A percentile compares a stretch with the other conserved stretches of the same genome.
These are phyloP conservation scores for Andrena praecox DNA, from an alignment of 2,888 invertebrate genomes.

Conservation along the genomic window DNA sequence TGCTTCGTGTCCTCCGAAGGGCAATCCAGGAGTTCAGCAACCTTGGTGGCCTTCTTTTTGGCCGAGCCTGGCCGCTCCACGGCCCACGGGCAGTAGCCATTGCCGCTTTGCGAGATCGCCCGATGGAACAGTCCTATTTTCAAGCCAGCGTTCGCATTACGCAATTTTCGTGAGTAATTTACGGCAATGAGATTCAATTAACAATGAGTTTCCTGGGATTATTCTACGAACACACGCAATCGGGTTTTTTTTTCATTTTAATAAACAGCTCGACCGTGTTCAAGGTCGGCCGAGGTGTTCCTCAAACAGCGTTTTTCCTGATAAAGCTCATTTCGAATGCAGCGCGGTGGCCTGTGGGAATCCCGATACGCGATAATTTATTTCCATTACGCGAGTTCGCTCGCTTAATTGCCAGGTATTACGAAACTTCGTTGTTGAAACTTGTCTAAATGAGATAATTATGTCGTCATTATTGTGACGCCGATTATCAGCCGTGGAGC, in stretches of 20 bases:
- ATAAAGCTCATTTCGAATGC: slow-evolving; percentile 2
- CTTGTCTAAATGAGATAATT: not conserved
- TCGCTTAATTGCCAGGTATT: not conserved
- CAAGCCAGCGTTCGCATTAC: slow-evolving; percentile 4
- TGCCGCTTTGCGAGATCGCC: slow-evolving; percentile 92
- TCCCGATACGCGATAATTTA: not conserved
- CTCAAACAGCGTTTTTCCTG: not conserved
- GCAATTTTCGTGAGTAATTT: not conserved
- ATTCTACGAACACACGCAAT: not conserved
- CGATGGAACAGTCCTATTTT: slow-evolving; percentile 89
- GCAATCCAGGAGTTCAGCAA: slow-evolving; percentile 88
- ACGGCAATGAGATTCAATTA: no score
- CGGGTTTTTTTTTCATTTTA: not conserved
- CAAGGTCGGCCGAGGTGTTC: not conserved
- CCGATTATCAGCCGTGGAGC: not conserved
- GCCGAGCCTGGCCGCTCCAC: slow-evolving; percentile 88
- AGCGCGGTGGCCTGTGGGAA: not conserved
- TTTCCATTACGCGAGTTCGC: not conserved
- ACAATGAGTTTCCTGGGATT: not conserved
- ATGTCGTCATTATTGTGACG: not conserved
- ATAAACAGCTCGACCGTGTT: not conserved
- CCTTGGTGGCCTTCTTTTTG: slow-evolving; percentile 86
- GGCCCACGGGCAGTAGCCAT: slow-evolving; percentile 89
- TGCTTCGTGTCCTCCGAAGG: slow-evolving; percentile 85
- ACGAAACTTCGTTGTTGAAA: not conserved